A percentile compares a stretch with the other conserved stretches of the same genome.
Conservation (phyloP, 2,113 vertebrate genomes). For the Polyodon spathula region DNA sequence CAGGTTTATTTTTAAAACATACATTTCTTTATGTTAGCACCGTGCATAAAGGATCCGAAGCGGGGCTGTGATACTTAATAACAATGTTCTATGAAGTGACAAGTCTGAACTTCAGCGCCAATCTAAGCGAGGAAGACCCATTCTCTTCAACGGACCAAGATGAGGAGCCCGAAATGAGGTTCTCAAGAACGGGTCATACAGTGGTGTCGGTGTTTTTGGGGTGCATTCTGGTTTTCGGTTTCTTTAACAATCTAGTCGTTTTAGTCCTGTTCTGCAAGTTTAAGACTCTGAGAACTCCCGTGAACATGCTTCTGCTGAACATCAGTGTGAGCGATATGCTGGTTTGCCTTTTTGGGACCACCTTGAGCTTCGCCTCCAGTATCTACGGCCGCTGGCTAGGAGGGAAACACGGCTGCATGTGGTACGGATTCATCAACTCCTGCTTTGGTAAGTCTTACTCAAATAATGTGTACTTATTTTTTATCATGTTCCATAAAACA, state of each 20-base stretch:
- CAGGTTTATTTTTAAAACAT: neutral
- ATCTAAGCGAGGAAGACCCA: constrained; percentile 18
- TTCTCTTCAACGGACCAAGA: constrained; percentile 18
- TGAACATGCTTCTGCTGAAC: constrained; percentile 81
- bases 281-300: constrained; percentile 72
- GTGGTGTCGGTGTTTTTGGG: constrained; percentile 73
- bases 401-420: constrained; percentile 66
- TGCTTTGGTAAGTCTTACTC: constrained; percentile 68
- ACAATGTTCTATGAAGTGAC: constrained; percentile 44
- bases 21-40: constrained; percentile 1
- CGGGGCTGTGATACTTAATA: neutral
- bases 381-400: constrained; percentile 69
- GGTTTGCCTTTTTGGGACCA: constrained; percentile 77
- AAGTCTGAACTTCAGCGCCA: constrained; percentile 42
- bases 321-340: constrained; percentile 83
- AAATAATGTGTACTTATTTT: too few relatives aligned
- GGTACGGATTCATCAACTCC: constrained; percentile 87
- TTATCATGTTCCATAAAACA: too few relatives aligned
- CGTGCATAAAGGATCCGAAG: too few relatives aligned
- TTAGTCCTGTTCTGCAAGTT: constrained; percentile 78
- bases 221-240: constrained; percentile 74
- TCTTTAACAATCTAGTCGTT: constrained; percentile 74
- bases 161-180: constrained; percentile 32
- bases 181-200: constrained; percentile 60
- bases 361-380: constrained; percentile 75